Conservation (phyloP, 1,140 invertebrate genomes). For the Paraescarpia echinospica region DNA sequence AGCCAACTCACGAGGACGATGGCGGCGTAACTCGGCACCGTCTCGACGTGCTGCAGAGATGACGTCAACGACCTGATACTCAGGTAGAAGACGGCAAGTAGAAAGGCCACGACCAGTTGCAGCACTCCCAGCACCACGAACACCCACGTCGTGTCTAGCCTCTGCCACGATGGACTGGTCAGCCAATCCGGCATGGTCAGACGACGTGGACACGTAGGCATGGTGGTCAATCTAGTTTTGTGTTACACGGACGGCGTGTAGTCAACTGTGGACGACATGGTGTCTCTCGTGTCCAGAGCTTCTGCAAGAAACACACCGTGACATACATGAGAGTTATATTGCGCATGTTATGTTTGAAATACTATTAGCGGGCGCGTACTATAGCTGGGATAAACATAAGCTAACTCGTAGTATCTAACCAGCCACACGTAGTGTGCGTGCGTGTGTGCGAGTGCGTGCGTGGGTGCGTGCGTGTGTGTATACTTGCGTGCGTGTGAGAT, state of each 20-base stretch:
- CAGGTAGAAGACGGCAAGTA: conserved; percentile 2
- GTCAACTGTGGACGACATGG: background rate
- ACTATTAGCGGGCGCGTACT: too few species aligned
- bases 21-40: conserved; percentile 10
- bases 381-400: too few species aligned
- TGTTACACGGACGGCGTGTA: background rate
- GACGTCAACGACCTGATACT: conserved; percentile 16
- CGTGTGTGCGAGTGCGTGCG: conserved; percentile 15
- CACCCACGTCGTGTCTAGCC: background rate
- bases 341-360: too few species aligned
- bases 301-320: background rate
- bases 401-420: too few species aligned
- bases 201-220: background rate
- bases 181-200: background rate
- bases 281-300: background rate
- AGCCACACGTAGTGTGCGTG: conserved; percentile 24
- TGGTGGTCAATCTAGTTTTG: background rate
- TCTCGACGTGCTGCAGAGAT: conserved; percentile 18
- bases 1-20: background rate
- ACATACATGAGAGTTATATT: too few species aligned
- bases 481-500: background rate
- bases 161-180: background rate
- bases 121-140: conserved; percentile 18
- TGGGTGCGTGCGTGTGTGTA: conserved; percentile 9
- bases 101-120: conserved; percentile 17